Evolutionary conservation across 2,797 vertebrate genomes (phyloP).

Genomic region (Salarias fasciatus): DNA sequence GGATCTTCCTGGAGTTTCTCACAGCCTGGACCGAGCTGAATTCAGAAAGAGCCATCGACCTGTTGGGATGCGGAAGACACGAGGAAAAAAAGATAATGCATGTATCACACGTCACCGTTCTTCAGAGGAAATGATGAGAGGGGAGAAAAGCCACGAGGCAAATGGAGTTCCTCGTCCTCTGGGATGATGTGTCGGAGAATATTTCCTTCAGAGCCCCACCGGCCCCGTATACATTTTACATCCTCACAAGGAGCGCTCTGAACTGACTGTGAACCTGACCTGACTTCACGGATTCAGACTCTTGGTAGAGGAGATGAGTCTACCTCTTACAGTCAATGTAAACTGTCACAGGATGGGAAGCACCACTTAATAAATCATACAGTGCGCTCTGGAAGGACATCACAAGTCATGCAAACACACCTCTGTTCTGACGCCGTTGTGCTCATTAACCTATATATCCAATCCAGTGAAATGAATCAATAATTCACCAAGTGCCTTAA

Average conservation of each 20-base stretch:
- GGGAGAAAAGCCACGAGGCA: slow-evolving; percentile 39
- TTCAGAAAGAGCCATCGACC: slow-evolving; percentile 38
- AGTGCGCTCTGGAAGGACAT: slow-evolving; percentile 20
- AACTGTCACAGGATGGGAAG: slow-evolving; percentile 24
- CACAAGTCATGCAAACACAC: slow-evolving; percentile 40
- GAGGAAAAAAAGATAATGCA: slow-evolving; percentile 13
- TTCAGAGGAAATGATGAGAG: slow-evolving; percentile 2
- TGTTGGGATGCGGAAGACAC: slow-evolving; percentile 29
- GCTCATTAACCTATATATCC: slow-evolving; percentile 62
- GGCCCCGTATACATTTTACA: slow-evolving; percentile 47
- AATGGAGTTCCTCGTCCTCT: slow-evolving; percentile 65
- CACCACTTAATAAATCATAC: slow-evolving; percentile 55
- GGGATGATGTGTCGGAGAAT: slow-evolving; percentile 44
- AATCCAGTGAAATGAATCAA: slow-evolving; percentile 49
- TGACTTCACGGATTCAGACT: slow-evolving; percentile 36
- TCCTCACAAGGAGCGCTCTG: slow-evolving; percentile 51
- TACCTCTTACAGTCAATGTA: slow-evolving; percentile 39
- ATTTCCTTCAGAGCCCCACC: slow-evolving; percentile 41
- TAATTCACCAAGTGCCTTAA: slow-evolving; percentile 69
- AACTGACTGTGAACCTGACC: slow-evolving; percentile 65
- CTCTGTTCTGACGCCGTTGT: slow-evolving; percentile 41
- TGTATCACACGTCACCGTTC: slow-evolving; percentile 50
- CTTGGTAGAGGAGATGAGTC: slow-evolving; percentile 22
- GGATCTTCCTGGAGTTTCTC: slow-evolving; percentile 29
- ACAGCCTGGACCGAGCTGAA: slow-evolving; percentile 28